Evolutionary conservation across 2,113 vertebrate species (phyloP).

Genomic region (Sinosuthora webbiana): DNA sequence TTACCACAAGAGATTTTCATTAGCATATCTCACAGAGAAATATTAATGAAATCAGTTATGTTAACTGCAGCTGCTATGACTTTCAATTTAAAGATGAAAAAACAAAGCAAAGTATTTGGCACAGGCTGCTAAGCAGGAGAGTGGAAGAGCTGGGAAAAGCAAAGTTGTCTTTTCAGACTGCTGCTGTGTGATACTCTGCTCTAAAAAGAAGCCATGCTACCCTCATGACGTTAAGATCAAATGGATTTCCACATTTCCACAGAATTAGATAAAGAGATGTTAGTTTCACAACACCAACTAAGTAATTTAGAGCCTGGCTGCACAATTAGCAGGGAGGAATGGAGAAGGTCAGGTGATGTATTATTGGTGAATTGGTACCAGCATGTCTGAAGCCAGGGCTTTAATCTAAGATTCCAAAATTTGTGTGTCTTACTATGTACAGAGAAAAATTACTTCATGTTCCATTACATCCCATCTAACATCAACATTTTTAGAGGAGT

Average conservation of each 20-base stretch:
- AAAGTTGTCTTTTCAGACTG: neutral
- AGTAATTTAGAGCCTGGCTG: neutral
- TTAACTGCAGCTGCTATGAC: neutral
- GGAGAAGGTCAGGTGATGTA: neutral
- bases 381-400: neutral
- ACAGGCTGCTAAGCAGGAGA: neutral
- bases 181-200: neutral
- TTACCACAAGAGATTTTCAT: neutral
- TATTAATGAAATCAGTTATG: neutral
- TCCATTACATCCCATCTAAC: neutral
- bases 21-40: neutral
- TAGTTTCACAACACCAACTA: neutral
- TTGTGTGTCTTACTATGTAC: neutral
- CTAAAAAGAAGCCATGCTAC: neutral
- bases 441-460: neutral
- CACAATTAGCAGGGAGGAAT: neutral
- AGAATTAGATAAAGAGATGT: slow-evolving; percentile 1
- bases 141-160: neutral
- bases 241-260: neutral
- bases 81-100: neutral
- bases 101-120: neutral
- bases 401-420: neutral
- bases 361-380: slow-evolving; percentile 17
- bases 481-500: neutral
- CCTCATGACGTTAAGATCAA: neutral